Conservation (phyloP, 2,888 invertebrate species). For the Tetropium fuscum region DNA sequence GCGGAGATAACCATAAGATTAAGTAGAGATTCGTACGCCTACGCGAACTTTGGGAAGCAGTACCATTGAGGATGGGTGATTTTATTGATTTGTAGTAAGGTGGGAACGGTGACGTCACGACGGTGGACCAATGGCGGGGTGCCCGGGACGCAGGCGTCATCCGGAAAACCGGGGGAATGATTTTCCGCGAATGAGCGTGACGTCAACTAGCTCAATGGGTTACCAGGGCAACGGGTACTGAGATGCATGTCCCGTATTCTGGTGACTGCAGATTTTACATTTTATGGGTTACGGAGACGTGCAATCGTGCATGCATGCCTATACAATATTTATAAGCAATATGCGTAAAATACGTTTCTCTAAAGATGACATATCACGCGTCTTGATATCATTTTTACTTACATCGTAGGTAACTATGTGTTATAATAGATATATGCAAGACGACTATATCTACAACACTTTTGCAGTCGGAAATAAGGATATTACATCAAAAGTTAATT, state of each 20-base stretch:
- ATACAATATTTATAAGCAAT: too few relatives aligned
- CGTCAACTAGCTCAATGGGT: slow-evolving; percentile 59
- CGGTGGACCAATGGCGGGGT: slow-evolving; percentile 14
- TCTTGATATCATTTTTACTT: too few relatives aligned
- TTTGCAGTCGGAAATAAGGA: too few relatives aligned
- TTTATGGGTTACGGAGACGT: too few relatives aligned
- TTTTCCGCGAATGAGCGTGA: slow-evolving; percentile 57
- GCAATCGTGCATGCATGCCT: slow-evolving; percentile 6
- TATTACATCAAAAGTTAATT: too few relatives aligned
- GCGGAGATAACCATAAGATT: slow-evolving; percentile 13
- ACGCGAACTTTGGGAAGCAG: slow-evolving; percentile 15
- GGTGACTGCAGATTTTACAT: slow-evolving; percentile 28
- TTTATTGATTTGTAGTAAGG: slow-evolving; percentile 33
- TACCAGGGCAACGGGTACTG: slow-evolving; percentile 53
- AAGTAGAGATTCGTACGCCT: slow-evolving; percentile 14
- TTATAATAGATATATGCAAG: too few relatives aligned
- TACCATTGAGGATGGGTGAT: slow-evolving; percentile 38
- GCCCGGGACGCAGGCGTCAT: slow-evolving; percentile 42
- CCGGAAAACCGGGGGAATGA: slow-evolving; percentile 49
- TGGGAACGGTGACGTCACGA: slow-evolving; percentile 27
- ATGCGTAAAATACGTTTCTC: too few relatives aligned
- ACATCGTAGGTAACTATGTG: too few relatives aligned
- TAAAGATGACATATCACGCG: too few relatives aligned
- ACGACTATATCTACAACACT: too few relatives aligned
- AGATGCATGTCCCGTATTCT: slow-evolving; percentile 34